These are phyloP conservation scores for Alloplasta piceator DNA, from an alignment of 2,888 invertebrate species.

Conservation along the genomic window DNA sequence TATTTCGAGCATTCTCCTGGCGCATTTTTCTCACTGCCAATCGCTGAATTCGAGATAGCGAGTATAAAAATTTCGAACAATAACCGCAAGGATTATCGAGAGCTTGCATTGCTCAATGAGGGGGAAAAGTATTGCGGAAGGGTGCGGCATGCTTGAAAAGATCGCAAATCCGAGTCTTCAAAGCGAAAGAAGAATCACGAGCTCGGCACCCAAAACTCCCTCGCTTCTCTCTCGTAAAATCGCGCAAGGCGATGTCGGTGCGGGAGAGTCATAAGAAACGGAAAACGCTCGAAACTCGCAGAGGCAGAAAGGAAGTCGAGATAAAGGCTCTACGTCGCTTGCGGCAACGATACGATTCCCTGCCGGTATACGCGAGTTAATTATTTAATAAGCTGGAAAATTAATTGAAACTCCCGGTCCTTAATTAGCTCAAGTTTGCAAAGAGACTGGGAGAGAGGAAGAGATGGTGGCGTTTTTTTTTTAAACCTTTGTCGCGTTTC, in stretches of 20 bases:
- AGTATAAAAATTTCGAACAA: too few species aligned
- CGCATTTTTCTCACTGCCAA: too few species aligned
- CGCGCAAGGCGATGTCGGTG: neutral
- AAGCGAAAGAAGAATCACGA: neutral
- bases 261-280: constrained; percentile 18
- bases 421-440: constrained; percentile 72
- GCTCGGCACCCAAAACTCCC: too few species aligned
- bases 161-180: constrained; percentile 10
- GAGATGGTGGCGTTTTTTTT: constrained; percentile 29
- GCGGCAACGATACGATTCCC: constrained; percentile 52
- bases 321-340: constrained; percentile 48
- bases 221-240: neutral
- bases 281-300: constrained; percentile 29
- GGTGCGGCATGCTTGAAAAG: constrained; percentile 7
- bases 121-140: constrained; percentile 11
- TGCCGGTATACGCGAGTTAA: constrained; percentile 75
- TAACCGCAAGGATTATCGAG: constrained; percentile 9
- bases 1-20: too few species aligned
- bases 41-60: too few species aligned
- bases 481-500: constrained; percentile 55
- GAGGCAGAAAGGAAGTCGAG: constrained; percentile 37
- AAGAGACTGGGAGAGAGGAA: neutral
- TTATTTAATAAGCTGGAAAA: constrained; percentile 81
- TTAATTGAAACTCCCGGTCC: constrained; percentile 75
- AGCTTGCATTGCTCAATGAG: constrained; percentile 30